Evolutionary conservation across 1,140 invertebrate species (phyloP).

Genomic region (Pinna nobilis): DNA sequence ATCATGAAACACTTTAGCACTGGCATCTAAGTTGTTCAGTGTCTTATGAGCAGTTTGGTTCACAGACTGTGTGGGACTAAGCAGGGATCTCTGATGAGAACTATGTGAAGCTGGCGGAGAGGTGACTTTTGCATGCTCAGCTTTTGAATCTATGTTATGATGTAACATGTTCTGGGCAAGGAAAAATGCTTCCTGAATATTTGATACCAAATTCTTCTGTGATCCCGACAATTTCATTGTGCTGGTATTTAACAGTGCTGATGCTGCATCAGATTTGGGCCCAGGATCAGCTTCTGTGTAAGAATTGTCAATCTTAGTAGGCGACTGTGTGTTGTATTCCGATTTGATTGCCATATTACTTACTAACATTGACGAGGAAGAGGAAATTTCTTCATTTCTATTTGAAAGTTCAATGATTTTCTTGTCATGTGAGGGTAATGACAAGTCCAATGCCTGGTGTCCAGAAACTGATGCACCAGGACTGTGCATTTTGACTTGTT

Average conservation of each 20-base stretch:
- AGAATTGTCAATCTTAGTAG: no score
- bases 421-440: no score
- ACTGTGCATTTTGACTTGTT: no score
- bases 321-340: no score
- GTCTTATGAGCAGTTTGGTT: no score
- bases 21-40: not conserved
- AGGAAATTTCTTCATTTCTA: no score
- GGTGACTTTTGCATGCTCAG: not conserved
- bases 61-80: slow-evolving; percentile 10
- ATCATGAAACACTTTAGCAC: slow-evolving; percentile 5
- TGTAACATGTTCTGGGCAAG: slow-evolving; percentile 36
- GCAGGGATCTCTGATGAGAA: slow-evolving; percentile 11
- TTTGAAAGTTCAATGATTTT: no score
- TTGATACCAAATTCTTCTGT: slow-evolving; percentile 38
- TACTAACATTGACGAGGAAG: no score
- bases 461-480: no score
- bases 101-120: not conserved
- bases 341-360: no score
- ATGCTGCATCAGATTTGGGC: not conserved
- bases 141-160: slow-evolving; percentile 24
- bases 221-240: slow-evolving; percentile 35
- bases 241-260: not conserved
- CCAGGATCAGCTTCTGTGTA: no score
- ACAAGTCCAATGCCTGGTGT: no score
- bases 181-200: slow-evolving; percentile 39